Evolutionary conservation across 2,113 vertebrate genomes (phyloP).

Genomic region (Python bivittatus): DNA sequence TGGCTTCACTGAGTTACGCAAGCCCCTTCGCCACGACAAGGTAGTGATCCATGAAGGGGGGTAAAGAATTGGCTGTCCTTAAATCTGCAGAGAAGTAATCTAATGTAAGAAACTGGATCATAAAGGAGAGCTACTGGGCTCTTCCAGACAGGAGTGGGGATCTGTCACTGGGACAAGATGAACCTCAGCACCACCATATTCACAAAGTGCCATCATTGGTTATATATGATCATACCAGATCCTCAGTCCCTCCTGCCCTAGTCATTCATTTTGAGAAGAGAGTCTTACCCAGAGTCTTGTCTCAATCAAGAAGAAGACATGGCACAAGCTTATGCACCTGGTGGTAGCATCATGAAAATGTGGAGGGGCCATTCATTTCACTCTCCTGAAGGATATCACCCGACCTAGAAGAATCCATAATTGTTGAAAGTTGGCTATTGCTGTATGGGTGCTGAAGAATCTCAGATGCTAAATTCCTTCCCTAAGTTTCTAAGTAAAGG

Average conservation of each 20-base stretch:
- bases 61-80: not conserved
- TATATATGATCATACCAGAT: not conserved
- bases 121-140: not conserved
- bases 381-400: not conserved
- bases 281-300: not conserved
- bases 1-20: no score
- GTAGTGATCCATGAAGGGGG: no score
- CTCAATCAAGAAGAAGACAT: not conserved
- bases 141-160: not conserved
- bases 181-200: not conserved
- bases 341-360: not conserved
- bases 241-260: not conserved
- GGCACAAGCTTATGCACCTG: not conserved
- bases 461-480: slow-evolving; percentile 26
- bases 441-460: slow-evolving; percentile 32
- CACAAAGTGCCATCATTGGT: not conserved
- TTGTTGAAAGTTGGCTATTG: slow-evolving; percentile 4
- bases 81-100: slow-evolving; percentile 9
- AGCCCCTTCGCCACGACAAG: no score
- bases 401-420: not conserved
- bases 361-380: not conserved
- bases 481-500: slow-evolving; percentile 51
- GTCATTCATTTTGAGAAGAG: not conserved
- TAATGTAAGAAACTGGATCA: not conserved
- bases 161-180: not conserved